These are phyloP conservation scores for Galerucella nymphaeae DNA, from an alignment of 2,888 invertebrate species.

Conservation along the genomic window DNA sequence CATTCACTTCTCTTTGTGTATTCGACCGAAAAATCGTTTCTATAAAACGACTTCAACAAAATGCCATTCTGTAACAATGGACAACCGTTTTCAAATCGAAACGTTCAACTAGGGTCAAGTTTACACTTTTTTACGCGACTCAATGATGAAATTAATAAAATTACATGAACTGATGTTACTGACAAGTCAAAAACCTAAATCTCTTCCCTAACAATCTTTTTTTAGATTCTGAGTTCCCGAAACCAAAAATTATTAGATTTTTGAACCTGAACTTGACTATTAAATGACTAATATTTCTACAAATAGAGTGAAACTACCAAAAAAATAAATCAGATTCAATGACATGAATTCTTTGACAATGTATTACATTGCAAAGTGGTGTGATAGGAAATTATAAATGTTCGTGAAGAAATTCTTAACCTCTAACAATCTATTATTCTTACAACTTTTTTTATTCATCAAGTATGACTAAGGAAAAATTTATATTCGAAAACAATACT, in stretches of 20 bases:
- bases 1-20: not conserved
- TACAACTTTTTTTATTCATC: not conserved
- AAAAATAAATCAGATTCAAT: not conserved
- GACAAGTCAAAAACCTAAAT: too few species aligned
- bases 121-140: too few species aligned
- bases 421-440: slow-evolving; percentile 9
- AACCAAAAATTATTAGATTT: too few species aligned
- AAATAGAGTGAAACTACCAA: too few species aligned
- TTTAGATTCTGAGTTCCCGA: too few species aligned
- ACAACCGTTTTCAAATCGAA: not conserved
- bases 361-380: not conserved
- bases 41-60: not conserved
- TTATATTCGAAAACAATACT: slow-evolving; percentile 16
- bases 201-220: too few species aligned
- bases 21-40: slow-evolving; percentile 15
- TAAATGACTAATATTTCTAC: too few species aligned
- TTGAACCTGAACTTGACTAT: too few species aligned
- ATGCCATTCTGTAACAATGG: not conserved
- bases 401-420: not conserved
- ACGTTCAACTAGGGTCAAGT: too few species aligned
- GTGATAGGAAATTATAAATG: not conserved
- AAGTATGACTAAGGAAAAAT: slow-evolving; percentile 13
- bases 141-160: too few species aligned
- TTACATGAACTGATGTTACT: too few species aligned
- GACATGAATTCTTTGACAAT: not conserved